These are phyloP conservation scores for Polyergus mexicanus DNA, from an alignment of 1,140 invertebrate species.

Conservation along the genomic window DNA sequence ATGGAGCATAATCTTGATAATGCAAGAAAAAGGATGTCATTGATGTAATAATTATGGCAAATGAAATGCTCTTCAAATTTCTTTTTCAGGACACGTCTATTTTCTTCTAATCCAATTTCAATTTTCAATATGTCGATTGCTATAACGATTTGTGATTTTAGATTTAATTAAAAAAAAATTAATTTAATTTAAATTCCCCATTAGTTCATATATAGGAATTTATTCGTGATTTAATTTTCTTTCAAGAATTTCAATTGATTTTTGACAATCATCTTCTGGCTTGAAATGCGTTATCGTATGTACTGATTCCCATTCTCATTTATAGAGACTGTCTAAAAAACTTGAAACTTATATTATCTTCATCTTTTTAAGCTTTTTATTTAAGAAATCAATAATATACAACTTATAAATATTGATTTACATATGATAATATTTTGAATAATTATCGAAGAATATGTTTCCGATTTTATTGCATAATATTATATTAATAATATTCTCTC, in stretches of 20 bases:
- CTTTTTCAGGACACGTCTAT: not conserved
- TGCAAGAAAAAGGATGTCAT: not conserved
- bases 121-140: conserved; percentile 1
- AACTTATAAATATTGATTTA: not conserved
- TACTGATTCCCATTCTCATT: not conserved
- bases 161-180: conserved; percentile 11
- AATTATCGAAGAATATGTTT: not conserved
- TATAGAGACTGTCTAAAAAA: not conserved
- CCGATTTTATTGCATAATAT: not conserved
- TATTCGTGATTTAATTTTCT: conserved; percentile 17
- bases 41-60: conserved; percentile 13
- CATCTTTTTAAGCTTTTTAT: not conserved
- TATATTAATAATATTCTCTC: not conserved
- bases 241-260: not conserved
- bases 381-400: not conserved
- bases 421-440: not conserved
- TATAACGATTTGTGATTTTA: not conserved
- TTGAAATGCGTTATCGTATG: not conserved
- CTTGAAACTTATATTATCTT: not conserved
- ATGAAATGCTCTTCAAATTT: not conserved
- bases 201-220: not conserved
- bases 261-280: not conserved
- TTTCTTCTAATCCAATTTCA: not conserved
- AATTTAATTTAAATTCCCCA: not conserved
- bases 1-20: not conserved